Evolutionary conservation across 2,888 invertebrate species (phyloP), one percentile per base, ranked within the genome.

Genomic region (Lomographa bimaculata): DNA sequence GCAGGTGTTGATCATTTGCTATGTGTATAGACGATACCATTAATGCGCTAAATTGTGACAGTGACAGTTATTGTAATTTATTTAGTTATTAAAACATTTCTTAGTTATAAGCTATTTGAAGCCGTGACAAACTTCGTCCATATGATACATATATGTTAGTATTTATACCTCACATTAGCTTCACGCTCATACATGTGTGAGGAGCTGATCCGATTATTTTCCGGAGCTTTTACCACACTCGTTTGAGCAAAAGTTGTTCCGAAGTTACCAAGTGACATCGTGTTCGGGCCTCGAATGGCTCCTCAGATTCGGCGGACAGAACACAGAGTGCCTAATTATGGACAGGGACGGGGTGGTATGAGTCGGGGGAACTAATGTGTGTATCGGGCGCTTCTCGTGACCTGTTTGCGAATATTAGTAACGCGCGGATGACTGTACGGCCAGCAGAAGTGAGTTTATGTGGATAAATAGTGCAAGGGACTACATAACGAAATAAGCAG

Each of bases 331-430:
- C 47, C 47, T 55, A 53, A 57, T 55, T 55, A 57, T 46, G 48
- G 42, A 24, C 30, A 6, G 34, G 34, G 29, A 32, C 23, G 20
- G 19, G 11, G 21, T 5, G 10, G 23, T 8, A 17, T n/a, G 16
- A 16, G 40, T 24, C 19, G 6, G 19, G 17, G 32, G 44, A 37
- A 43, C 36, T 51, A 49, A 52, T 50, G 48, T 55, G 49, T 41
- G 46, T 55, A 54, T 53, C 49, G 46, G 42, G 49, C 42, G 38
- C 42, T 38, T 38, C 33, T 34, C 55, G 51, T 64, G 60, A 57
- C 60, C 60, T 45, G 57, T 45, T 58, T 57, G 48, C 36, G 45
- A 51, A 46, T 51, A 52, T 63, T 48, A 38, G 43, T 50, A 52
- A 45, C 52, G 46, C 34, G 36, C 35, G 35, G 36, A 25, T 42